Evolutionary conservation across 2,113 vertebrate species (phyloP).

Genomic region (Sisor rabdophorus): DNA sequence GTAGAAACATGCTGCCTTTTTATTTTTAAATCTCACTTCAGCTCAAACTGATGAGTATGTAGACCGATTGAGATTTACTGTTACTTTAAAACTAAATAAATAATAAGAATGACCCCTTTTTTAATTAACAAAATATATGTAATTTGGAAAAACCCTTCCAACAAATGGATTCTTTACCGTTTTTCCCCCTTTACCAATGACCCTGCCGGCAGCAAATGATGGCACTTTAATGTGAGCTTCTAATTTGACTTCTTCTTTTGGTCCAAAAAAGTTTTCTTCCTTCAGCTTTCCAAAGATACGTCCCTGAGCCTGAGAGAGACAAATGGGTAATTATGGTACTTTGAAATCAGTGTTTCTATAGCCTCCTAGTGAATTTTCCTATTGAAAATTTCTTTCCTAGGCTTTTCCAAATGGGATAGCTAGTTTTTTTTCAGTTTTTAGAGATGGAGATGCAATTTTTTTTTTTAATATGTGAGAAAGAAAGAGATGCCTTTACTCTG

Average conservation of each 20-base stretch:
- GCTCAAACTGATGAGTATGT: no score
- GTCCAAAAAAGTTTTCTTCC: constrained; percentile 98
- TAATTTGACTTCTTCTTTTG: constrained; percentile 97
- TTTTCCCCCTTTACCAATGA: constrained; percentile 98
- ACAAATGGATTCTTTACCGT: constrained; percentile 71
- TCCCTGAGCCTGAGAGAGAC: constrained; percentile 79
- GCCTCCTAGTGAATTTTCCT: neutral
- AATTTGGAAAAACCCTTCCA: neutral
- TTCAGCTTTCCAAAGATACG: constrained; percentile 93
- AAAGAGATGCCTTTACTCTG: no score
- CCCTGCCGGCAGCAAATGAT: constrained; percentile 91
- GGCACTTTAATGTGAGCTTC: constrained; percentile 98
- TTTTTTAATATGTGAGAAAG: no score
- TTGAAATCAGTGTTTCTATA: neutral
- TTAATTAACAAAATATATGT: no score
- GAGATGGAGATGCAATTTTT: no score
- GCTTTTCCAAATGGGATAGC: neutral
- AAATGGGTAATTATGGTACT: no score
- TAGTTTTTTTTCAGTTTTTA: neutral
- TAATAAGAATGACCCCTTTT: no score
- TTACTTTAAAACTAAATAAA: no score
- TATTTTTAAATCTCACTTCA: no score
- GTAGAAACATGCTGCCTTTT: no score
- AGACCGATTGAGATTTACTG: no score
- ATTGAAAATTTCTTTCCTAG: neutral